Base-by-base conservation (phyloP, 2,113 vertebrate species). In the Sterrhoptilus dennistouni region DNA sequence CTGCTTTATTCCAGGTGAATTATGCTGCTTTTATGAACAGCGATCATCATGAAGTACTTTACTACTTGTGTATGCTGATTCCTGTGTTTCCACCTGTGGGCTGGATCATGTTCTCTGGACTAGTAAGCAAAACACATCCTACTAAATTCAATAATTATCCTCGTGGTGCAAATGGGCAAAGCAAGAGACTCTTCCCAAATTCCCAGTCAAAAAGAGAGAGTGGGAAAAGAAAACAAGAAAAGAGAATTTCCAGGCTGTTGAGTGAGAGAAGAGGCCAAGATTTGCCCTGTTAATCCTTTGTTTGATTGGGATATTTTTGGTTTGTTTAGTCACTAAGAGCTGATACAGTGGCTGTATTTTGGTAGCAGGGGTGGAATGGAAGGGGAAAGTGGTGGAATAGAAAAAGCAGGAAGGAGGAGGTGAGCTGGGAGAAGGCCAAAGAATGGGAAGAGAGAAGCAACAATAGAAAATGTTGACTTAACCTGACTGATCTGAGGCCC, bases 61-160 rank as follows among this genome's bases (percentile, higher is more conserved):
- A 95, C 95, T 44, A 18, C 2, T 1, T 8, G 20, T 98, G 87
- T 52, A 45, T 96, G 83, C 87, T 99, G 69, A 93, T 98, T 96
- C 99, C 99, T 15, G 31, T 98, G 13, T 99, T 98, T 66, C 97
- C 98, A 4, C 81, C 97, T 4, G 96, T 98, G 95, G 98, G 97
- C 89, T 98, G 98, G 59, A 6, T 90, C 20, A 19, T 16, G 3
- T 65, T 69, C 11, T 20, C 52, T 52, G 4, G 5, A 29, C 5
- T 10, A 6, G 95, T 96, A 70, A 94, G 90, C 35, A 63, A 83
- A 91, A 53, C 8, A 1, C 5, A 12, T 60, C 49, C 66, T 29
- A 0, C 23, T 36, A 9, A 53, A 70, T 42, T 77, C 76, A 61
- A 0, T 33, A 50, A 49, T 18, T 23, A 28, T 42, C 75, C 66